phyloP scores from a whole-genome alignment of 2,888 invertebrate species.

The Biston betularia region DNA sequence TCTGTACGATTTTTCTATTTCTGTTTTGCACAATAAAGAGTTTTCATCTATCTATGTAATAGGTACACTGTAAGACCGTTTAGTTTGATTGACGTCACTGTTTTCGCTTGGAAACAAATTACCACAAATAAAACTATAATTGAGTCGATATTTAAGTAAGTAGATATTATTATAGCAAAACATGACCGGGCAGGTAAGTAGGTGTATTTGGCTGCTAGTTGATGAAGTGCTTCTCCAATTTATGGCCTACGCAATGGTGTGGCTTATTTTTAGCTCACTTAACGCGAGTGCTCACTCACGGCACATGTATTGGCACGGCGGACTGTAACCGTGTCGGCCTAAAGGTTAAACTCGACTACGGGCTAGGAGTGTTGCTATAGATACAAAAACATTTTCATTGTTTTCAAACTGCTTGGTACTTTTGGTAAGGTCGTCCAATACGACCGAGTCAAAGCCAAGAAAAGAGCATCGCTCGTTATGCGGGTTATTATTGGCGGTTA shows the following conservation, averaged over 20 bases:
- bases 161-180: slow-evolving; percentile 24
- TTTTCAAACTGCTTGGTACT: not conserved
- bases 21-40: no score
- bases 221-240: slow-evolving; percentile 32
- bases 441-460: not conserved
- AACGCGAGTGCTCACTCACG: slow-evolving; percentile 9
- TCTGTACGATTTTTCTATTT: no score
- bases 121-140: slow-evolving; percentile 14
- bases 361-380: slow-evolving; percentile 1
- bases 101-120: not conserved
- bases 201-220: slow-evolving; percentile 20
- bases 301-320: slow-evolving; percentile 5
- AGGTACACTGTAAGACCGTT: no score
- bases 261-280: slow-evolving; percentile 28
- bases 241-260: slow-evolving; percentile 23
- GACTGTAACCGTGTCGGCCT: slow-evolving; percentile 2
- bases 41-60: no score
- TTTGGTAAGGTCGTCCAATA: not conserved
- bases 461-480: not conserved
- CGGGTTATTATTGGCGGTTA: no score
- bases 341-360: slow-evolving; percentile 6
- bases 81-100: no score
- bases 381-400: slow-evolving; percentile 2
- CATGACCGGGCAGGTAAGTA: slow-evolving; percentile 22
- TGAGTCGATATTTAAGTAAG: slow-evolving; percentile 15